Evolutionary conservation across 2,113 vertebrate genomes (phyloP), one percentile per base, ranked within the genome.

Genomic region (Siphamia tubifer): DNA sequence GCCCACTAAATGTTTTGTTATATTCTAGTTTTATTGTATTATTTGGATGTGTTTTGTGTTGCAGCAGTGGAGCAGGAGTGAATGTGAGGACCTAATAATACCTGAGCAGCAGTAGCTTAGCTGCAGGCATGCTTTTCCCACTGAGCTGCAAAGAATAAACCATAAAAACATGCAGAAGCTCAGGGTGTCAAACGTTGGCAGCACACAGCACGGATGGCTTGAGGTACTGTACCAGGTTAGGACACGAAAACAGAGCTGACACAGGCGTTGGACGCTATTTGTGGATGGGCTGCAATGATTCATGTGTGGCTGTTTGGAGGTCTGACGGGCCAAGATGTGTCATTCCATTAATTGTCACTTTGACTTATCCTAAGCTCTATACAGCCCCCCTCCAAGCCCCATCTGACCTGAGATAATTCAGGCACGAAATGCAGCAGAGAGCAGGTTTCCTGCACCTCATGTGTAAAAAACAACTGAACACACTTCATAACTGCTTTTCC

Each of bases 291-390:
- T 56, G 51, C 66, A 42, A 15, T 84, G 87, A 88, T 74, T 86
- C 84, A 88, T 84, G 63, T 28, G 62, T 7, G 60, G 55, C 40
- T 73, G 47, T 84, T 73, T 48, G 73, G 64, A 49, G 69, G 49
- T 68, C 68, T 83, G 78, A 79, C 69, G 48, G 74, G 83, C 74
- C 74, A 64, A 61, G 64, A 84, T 79, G 79, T 84, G 84, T 79
- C 83, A 80, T 67, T 68, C 34, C 34, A 8, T 66, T 84, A 87
- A 88, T 87, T 84, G 74, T 84, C 82, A 81, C 64, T 72, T 67
- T 69, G 86, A 80, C 43, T 79, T 68, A 86, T 57, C 64, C 55
- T 45, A n/a, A 80, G 32, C 43, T 54, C 27, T 54, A 16, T 45
- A 13, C 58, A 19, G 48, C 44, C 75, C 45, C 49, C 44, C 75